Base-by-base conservation (phyloP, 2,113 vertebrate species). In the Corythaixoides concolor region DNA sequence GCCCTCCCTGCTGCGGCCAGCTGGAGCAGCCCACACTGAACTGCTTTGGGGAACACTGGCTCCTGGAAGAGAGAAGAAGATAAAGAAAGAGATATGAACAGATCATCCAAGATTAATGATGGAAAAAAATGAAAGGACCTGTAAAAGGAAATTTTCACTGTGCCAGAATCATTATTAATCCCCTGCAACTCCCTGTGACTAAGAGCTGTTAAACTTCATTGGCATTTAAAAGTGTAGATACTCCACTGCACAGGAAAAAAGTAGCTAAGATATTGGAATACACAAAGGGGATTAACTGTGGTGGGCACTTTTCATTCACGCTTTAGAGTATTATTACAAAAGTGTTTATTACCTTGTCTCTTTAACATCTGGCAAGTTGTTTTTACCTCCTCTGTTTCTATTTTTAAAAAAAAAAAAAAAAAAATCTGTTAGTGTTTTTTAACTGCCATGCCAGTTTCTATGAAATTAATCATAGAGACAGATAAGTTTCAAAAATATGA, bases 121-220 rank as follows among this genome's bases (percentile, higher is more conserved):
- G 50, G 79, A 66, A 92, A 95, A 90, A 94, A 94, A 35, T 59
- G 74, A 92, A 93, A 92, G 58, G 11, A 78, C 56, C 88, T 63
- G 28, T 68, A 82, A 93, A 63, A 89, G 69, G 58, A 95, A 88
- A 79, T 74, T 64, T 95, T 95, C 22, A 1, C 60, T 84, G 35
- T 58, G 93, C 78, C 93, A 94, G 90, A 87, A 83, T 64, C n/a
- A 43, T 91, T 93, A 96, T 92, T 95, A 97, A 95, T 83, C 9
- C 35, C 52, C 58, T 89, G 81, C 64, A 95, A 92, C 94, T 97
- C 91, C 94, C 95, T 89, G 22, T 92, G 93, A 95, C 91, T 92
- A 92, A 95, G 74, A 85, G 85, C n/a, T 91, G 58, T 89, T 89
- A 94, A 91, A 95, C 12, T 66, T 73, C 73, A 91, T 35, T 81